Percentiles rank a stretch among this genome's conserved stretches.
Conservation (phyloP, 2,888 invertebrate species). For the Pachydiplax longipennis region DNA sequence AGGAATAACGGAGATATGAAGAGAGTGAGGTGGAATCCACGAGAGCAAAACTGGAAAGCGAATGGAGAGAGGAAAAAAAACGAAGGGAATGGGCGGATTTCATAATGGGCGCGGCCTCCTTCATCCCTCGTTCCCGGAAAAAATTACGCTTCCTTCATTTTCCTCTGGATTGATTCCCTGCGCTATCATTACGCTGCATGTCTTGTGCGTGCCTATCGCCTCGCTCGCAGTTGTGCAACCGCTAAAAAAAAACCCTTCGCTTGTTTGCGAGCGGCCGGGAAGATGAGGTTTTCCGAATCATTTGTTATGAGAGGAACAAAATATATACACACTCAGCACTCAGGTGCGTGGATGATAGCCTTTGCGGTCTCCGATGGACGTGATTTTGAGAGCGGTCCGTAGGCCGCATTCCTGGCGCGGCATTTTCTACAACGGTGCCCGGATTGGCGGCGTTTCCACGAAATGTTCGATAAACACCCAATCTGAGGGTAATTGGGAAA, state of each 20-base stretch:
- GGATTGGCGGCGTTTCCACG: too few relatives aligned
- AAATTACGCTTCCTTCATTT: background rate
- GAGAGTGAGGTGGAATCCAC: background rate
- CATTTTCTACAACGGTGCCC: too few relatives aligned
- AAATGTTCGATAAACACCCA: too few relatives aligned
- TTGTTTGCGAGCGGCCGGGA: background rate
- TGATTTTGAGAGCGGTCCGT: background rate
- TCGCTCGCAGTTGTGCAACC: background rate
- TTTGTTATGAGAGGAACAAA: background rate
- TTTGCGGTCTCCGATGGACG: background rate
- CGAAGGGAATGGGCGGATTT: background rate
- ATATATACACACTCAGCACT: background rate
- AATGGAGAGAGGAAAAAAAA: background rate
- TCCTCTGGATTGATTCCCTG: background rate
- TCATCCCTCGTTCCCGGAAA: background rate
- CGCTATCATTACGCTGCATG: background rate
- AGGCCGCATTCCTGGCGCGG: background rate
- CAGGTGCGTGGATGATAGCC: background rate
- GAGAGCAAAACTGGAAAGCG: background rate
- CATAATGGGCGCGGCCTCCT: background rate
- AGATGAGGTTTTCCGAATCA: background rate
- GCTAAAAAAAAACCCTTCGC: background rate
- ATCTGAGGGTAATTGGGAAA: too few relatives aligned
- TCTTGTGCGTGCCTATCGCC: background rate
- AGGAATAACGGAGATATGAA: background rate